Percentiles rank a stretch among this genome's conserved stretches.
Conservation (phyloP, 2,113 vertebrate species). For the Emydocephalus ijimae region DNA sequence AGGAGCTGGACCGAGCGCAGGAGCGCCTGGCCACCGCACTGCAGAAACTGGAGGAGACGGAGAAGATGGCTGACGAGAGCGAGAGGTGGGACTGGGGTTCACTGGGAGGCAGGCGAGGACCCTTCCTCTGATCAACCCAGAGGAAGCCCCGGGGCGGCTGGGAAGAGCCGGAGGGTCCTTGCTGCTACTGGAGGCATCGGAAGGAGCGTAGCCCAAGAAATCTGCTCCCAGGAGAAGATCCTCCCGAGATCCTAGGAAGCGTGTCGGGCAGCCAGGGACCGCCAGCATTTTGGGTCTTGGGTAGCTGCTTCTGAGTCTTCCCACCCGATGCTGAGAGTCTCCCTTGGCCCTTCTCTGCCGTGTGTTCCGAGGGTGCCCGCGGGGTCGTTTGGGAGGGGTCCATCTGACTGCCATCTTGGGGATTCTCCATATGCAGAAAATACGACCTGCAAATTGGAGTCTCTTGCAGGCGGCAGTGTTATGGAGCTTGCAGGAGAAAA, state of each 20-base stretch:
- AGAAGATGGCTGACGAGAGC: constrained; percentile 96
- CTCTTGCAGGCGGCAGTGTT: neutral
- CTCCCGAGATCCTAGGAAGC: neutral
- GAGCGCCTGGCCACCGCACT: constrained; percentile 93
- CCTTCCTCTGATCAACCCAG: neutral
- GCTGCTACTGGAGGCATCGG: neutral
- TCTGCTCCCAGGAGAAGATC: neutral
- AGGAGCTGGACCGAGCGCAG: constrained; percentile 95
- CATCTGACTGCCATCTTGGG: neutral
- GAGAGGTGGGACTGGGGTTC: constrained; percentile 77
- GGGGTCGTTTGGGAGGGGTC: neutral
- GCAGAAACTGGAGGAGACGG: constrained; percentile 96
- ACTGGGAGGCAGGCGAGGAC: neutral
- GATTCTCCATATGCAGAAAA: neutral
- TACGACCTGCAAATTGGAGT: neutral
- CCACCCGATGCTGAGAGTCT: neutral
- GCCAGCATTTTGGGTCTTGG: no score
- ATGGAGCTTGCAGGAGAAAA: neutral
- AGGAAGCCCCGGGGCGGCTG: neutral
- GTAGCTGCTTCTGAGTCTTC: neutral
- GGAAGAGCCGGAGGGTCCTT: neutral
- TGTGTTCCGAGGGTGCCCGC: neutral
- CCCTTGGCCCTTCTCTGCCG: neutral
- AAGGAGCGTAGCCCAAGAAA: neutral
- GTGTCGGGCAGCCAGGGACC: neutral